Percentiles rank a stretch among this genome's conserved stretches.
These are phyloP conservation scores for Bellardia pandia DNA, from an alignment of 2,888 invertebrate genomes.

Conservation along the genomic window DNA sequence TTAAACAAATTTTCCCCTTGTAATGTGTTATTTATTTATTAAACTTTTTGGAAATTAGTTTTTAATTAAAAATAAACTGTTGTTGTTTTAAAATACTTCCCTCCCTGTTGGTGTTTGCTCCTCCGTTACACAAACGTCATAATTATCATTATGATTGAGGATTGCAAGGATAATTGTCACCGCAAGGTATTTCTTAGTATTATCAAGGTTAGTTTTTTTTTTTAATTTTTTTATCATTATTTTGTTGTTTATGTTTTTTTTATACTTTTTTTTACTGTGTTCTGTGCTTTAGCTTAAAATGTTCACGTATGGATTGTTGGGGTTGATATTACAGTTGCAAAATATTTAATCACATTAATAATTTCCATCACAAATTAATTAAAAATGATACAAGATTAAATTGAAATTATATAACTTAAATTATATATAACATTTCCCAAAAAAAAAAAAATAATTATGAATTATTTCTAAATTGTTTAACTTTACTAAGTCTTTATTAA, in stretches of 20 bases:
- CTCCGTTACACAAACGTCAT: background rate
- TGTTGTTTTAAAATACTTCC: background rate
- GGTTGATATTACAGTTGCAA: too few species aligned
- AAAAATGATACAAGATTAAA: too few species aligned
- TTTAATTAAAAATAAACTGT: conserved; percentile 2
- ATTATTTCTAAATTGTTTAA: too few species aligned
- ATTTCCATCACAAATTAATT: too few species aligned
- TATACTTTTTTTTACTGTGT: background rate
- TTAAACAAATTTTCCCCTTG: background rate
- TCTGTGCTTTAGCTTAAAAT: too few species aligned
- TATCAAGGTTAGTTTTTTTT: conserved; percentile 78
- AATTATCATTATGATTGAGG: conserved; percentile 72
- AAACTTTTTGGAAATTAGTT: background rate
- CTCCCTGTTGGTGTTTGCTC: background rate
- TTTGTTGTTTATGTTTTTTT: background rate
- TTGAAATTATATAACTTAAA: too few species aligned
- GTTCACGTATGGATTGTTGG: too few species aligned
- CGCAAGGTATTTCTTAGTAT: conserved; percentile 79
- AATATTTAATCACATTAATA: too few species aligned
- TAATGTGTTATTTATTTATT: background rate
- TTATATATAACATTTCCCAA: too few species aligned
- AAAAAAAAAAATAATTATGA: too few species aligned
- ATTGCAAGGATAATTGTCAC: conserved; percentile 77
- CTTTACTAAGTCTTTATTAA: too few species aligned
- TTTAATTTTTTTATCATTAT: conserved; percentile 10